Base-by-base conservation (phyloP, 2,797 vertebrate genomes). In the Hapalemur alaotrensis region DNA sequence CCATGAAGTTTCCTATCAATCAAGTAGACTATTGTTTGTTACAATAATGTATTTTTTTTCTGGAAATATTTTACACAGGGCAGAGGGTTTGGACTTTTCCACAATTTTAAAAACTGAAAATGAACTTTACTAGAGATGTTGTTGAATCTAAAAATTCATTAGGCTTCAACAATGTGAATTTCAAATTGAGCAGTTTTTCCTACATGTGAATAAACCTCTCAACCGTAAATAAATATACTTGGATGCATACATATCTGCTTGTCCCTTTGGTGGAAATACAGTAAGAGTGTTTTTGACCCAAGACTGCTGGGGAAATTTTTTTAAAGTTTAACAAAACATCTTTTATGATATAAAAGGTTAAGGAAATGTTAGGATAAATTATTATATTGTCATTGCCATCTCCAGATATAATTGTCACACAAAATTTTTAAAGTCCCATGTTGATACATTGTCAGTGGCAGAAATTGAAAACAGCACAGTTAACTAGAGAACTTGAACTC, bases 41-140 rank as follows among this genome's bases (percentile, higher is more conserved):
- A 50, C 11, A n/a, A 54, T 3, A 75, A 63, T 80, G 30, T 61
- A 57, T 59, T 35, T 84, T 72, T 54, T 61, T 54, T 35, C 54
- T 76, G 46, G 15, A 85, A 89, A 65, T 79, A 63, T 65, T 82
- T 5, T 41, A 75, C 50, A 7, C 81, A 43, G 15, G 48, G 32
- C 52, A 93, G 78, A 76, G 35, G 28, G 25, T 63, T 81, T 95
- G 35, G 9, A 70, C 43, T 91, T 93, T 89, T 82, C 69, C 76
- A 89, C 32, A 95, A 35, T 82, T 80, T 76, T 46, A 69, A 89
- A 94, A 94, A 43, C 54, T 82, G 28, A 80, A 79, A 89, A 70
- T 63, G 11, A 76, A 4, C 75, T 78, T 86, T 65, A 85, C 43
- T 69, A 46, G 65, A 79, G 63, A 88, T 73, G 2, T 28, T 50